Evolutionary conservation across 2,888 invertebrate species (phyloP), one percentile per base, ranked within the genome.

Genomic region (Portevinia maculata): DNA sequence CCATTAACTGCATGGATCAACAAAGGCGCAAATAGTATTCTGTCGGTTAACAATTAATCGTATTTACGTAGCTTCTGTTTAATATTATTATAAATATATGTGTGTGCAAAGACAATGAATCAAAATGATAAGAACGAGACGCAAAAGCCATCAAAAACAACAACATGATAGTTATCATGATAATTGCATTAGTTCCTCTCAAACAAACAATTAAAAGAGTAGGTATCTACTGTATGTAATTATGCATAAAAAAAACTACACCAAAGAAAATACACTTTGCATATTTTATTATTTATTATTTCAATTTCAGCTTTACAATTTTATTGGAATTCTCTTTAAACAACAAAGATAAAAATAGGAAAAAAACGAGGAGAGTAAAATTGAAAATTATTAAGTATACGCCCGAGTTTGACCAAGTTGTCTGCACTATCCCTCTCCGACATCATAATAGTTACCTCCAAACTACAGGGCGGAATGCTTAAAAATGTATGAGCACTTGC

Each of bases 41-140:
- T 28, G 34, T n/a, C 37, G 50, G n/a, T n/a, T n/a, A n/a, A n/a
- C n/a, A n/a, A 15, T 28, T 13, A 64, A 50, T 52, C 39, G 30
- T 19, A 39, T 39, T 39, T 50, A 6, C 17, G 9, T 17, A 39
- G 37, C 39, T 28, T 50, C 19, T 48, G 48, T 53, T 53, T 32
- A 30, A 15, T 53, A 30, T 15, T 67, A 67, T 69, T 48, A 24
- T 46, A 57, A 37, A 57, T 57, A 8, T 57, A 46, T 57, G 46
- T 19, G 46, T 57, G 46, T 19, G 46, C 53, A 32, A 67, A 4
- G 17, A 34, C 6, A 48, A 62, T 48, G 11, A 37, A 34, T 57
- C 28, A 17, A 44, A 37, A 34, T 37, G 57, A 55, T 57, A 55
- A 57, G 37, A 48, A 57, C 11, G 21, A 46, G 15, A 17, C 44